Evolutionary conservation across 92 coral and sea anemone genomes (phyloP), one percentile per base, ranked within the genome.

Genomic region (Epizoanthus ramosus): DNA sequence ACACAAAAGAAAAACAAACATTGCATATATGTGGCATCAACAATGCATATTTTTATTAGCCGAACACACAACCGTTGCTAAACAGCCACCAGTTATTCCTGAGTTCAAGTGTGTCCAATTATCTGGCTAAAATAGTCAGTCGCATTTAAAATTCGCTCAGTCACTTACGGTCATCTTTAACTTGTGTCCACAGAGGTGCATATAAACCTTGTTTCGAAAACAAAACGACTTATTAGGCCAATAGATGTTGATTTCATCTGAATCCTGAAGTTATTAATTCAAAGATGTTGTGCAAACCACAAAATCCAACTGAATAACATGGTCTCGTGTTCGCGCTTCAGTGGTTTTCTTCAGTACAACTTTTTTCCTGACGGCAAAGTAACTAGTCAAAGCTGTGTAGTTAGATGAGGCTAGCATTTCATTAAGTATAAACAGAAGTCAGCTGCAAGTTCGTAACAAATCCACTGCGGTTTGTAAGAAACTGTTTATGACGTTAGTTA

Each of bases 1-100:
- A 67, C 24, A 4, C 31, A n/a, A 67, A 67, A 16, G 72, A 67
- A 33, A 67, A 31, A 67, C 23, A 67, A 67, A 67, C 72, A 67
- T 28, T 19, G 3, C 47, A 67, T 67, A 33, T 9, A 67, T 67
- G 72, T 15, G 35, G 43, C 39, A 67, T 67, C 23, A 33, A 67
- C 72, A 18, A 15, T 31, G 50, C 72, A 67, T 67, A 33, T 23
- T 67, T 12, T 67, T 33, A 67, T 67, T n/a, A 19, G 0, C 6
- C 39, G 3, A 65, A 39, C 33, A 33, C 10, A 15, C 4, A 37
- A 25, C 18, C 72, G 12, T 67, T 19, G 28, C 35, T 67, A 67
- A 33, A 67, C 72, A 6, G 72, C 72, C 72, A 67, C 72, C 43
- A 33, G 41, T 67, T 19, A 15, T 25, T 35, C 18, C 68, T 63